A percentile compares a stretch with the other conserved stretches of the same genome.
These are phyloP conservation scores for Dermolepida albohirtum DNA, from an alignment of 2,888 invertebrate species.

Conservation along the genomic window DNA sequence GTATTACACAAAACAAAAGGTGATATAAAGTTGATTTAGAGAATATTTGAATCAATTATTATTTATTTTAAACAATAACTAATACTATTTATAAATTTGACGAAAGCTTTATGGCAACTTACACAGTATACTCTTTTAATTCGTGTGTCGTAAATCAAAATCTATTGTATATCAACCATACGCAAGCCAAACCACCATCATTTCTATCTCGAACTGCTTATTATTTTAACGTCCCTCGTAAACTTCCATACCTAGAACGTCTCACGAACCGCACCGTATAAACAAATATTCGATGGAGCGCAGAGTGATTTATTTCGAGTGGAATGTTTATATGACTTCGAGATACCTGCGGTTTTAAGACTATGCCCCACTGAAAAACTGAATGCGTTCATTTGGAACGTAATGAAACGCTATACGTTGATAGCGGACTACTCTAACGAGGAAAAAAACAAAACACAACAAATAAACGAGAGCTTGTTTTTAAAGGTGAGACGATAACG, in stretches of 20 bases:
- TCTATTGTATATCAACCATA: slow-evolving; percentile 1
- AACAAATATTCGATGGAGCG: slow-evolving; percentile 33
- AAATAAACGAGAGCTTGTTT: too few relatives aligned
- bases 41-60: too few relatives aligned
- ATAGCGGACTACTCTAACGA: slow-evolving; percentile 14
- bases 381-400: slow-evolving; percentile 29
- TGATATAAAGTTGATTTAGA: too few relatives aligned
- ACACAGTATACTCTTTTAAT: not conserved
- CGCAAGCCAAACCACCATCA: too few relatives aligned
- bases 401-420: slow-evolving; percentile 28
- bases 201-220: not conserved
- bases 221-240: slow-evolving; percentile 24
- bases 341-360: slow-evolving; percentile 41
- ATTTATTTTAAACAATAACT: too few relatives aligned
- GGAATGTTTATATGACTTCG: slow-evolving; percentile 36
- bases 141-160: not conserved
- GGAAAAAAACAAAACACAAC: too few relatives aligned
- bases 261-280: slow-evolving; percentile 7
- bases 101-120: too few relatives aligned
- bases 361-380: slow-evolving; percentile 34
- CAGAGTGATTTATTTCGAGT: slow-evolving; percentile 36
- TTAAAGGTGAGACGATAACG: too few relatives aligned
- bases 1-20: too few relatives aligned
- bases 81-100: too few relatives aligned
- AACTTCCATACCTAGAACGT: slow-evolving; percentile 1